Evolutionary conservation across 37 sponge, comb jelly and placozoan genomes (phyloP).

Genomic region (Diacarnus erythraeanus): DNA sequence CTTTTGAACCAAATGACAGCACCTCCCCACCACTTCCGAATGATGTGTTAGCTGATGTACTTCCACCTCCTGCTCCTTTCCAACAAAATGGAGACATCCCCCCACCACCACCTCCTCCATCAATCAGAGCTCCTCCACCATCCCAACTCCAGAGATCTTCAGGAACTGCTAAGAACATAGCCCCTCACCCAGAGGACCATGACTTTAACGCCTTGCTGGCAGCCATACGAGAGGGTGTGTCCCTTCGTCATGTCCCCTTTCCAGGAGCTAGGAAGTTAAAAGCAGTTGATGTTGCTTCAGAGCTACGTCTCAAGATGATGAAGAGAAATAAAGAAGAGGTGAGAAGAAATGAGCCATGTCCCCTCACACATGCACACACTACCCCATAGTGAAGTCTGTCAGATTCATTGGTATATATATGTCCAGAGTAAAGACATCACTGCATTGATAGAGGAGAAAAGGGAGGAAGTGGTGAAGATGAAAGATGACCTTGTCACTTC

Average conservation of each 20-base stretch:
- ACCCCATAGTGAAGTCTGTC: not conserved
- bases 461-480: slow-evolving; percentile 37
- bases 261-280: not conserved
- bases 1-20: not conserved
- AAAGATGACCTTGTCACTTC: not conserved
- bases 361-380: not conserved
- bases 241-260: slow-evolving; percentile 4
- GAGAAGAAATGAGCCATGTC: not conserved
- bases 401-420: not conserved
- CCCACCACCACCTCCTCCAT: slow-evolving; percentile 51
- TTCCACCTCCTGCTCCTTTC: slow-evolving; percentile 44
- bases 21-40: slow-evolving; percentile 1
- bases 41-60: not conserved
- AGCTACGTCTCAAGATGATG: slow-evolving; percentile 41
- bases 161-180: not conserved
- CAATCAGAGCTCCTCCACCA: not conserved
- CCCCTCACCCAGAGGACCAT: not conserved
- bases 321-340: slow-evolving; percentile 11
- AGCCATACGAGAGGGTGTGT: slow-evolving; percentile 22
- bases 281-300: slow-evolving; percentile 54
- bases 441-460: slow-evolving; percentile 13
- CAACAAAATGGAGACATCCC: slow-evolving; percentile 10
- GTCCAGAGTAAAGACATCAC: slow-evolving; percentile 3
- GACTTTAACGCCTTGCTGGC: slow-evolving; percentile 36
- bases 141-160: not conserved